Evolutionary conservation across 2,888 invertebrate species (phyloP).

Genomic region (Beris chalybata): DNA sequence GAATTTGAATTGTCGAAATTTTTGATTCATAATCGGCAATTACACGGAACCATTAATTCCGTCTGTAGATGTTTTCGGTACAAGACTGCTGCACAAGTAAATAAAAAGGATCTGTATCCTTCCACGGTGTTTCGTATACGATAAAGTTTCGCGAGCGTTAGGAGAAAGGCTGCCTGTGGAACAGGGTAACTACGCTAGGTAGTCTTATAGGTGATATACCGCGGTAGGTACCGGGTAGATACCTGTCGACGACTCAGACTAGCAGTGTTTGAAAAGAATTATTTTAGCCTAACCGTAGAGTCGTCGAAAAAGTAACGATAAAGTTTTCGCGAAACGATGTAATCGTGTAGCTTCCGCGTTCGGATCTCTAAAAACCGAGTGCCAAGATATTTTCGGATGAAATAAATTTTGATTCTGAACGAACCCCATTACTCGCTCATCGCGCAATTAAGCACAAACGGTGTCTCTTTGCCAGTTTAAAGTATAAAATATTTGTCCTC

Average conservation of each 20-base stretch:
- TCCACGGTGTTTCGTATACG: too few relatives aligned
- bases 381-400: slow-evolving; percentile 17
- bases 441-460: slow-evolving; percentile 56
- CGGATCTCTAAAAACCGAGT: neutral
- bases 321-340: slow-evolving; percentile 11
- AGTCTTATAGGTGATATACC: too few relatives aligned
- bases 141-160: too few relatives aligned
- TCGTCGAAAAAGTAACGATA: slow-evolving; percentile 22
- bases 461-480: slow-evolving; percentile 42
- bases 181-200: too few relatives aligned
- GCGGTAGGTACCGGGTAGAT: too few relatives aligned
- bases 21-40: slow-evolving; percentile 37
- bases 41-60: slow-evolving; percentile 34
- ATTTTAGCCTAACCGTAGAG: neutral
- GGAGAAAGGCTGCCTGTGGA: too few relatives aligned
- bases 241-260: too few relatives aligned
- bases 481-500: slow-evolving; percentile 38
- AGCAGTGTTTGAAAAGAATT: too few relatives aligned
- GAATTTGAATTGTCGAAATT: slow-evolving; percentile 16
- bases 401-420: neutral
- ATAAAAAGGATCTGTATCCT: neutral
- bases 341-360: neutral
- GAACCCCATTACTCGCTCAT: slow-evolving; percentile 50
- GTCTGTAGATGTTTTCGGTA: neutral
- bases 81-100: slow-evolving; percentile 21